These are phyloP conservation scores for Cynopterus brachyotis DNA, from an alignment of 2,113 vertebrate species.

Conservation along the genomic window DNA sequence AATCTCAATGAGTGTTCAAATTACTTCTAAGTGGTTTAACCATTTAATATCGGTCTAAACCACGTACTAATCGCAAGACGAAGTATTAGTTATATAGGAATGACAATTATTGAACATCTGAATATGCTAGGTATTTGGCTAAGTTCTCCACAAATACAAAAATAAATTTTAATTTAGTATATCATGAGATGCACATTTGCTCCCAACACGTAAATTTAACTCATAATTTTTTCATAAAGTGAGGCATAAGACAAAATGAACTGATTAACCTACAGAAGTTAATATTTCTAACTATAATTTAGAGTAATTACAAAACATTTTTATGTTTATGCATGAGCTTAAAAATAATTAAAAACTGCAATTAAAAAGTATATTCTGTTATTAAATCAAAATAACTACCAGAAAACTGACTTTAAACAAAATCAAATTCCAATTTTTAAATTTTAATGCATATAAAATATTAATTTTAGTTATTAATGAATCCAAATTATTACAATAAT, in stretches of 20 bases:
- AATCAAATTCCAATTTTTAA: conserved; percentile 47
- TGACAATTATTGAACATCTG: neutral
- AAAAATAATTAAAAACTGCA: conserved; percentile 16
- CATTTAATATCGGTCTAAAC: neutral
- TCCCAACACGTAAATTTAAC: conserved; percentile 3
- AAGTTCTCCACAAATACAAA: neutral
- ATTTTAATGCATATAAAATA: conserved; percentile 32
- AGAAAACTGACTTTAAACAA: conserved; percentile 34
- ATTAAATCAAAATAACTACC: conserved; percentile 28
- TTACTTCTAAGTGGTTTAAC: conserved; percentile 38
- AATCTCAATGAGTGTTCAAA: neutral
- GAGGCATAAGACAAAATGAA: neutral
- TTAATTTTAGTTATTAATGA: conserved; percentile 50
- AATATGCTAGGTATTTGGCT: neutral
- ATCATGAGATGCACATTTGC: neutral
- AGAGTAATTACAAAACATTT: neutral
- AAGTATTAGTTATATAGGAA: neutral
- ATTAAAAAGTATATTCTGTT: conserved; percentile 22
- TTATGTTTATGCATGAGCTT: neutral
- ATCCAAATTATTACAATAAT: conserved; percentile 37
- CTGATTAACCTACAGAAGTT: neutral
- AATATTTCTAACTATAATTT: conserved; percentile 24
- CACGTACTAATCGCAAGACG: neutral
- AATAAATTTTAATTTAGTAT: neutral
- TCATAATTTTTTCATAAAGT: neutral